Percentiles rank a stretch among this genome's conserved stretches.
Evolutionary conservation across 1,140 invertebrate species (phyloP).

Genomic region (Drosophila arizonae): DNA sequence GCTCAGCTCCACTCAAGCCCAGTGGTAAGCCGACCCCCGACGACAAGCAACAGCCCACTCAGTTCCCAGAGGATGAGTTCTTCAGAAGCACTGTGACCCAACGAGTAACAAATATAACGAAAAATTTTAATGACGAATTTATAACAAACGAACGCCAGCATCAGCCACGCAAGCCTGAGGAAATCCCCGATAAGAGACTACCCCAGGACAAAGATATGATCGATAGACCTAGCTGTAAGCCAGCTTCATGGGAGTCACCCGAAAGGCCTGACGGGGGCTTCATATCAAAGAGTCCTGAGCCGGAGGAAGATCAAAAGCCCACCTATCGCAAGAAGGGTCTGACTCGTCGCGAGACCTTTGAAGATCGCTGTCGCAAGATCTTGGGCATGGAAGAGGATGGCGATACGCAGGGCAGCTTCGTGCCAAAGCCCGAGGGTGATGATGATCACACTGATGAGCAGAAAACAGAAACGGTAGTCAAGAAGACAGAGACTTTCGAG

Average conservation of each 20-base stretch:
- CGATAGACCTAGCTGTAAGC: constrained; percentile 4
- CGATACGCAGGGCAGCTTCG: constrained; percentile 69
- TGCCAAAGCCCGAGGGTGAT: constrained; percentile 21
- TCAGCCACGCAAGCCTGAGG: constrained; percentile 11
- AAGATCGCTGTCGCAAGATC: constrained; percentile 87
- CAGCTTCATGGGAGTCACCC: background rate
- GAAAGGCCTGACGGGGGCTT: constrained; percentile 71
- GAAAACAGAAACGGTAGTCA: constrained; percentile 12
- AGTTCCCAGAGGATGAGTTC: constrained; percentile 40
- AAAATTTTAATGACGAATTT: constrained; percentile 66
- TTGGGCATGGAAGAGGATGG: constrained; percentile 84
- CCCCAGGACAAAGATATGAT: constrained; percentile 6
- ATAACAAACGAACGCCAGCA: constrained; percentile 63
- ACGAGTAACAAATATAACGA: constrained; percentile 51
- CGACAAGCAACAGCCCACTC: constrained; percentile 17
- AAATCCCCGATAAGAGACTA: background rate
- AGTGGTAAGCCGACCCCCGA: background rate
- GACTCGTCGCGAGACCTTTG: constrained; percentile 86
- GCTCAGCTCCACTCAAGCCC: background rate
- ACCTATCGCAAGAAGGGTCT: constrained; percentile 66
- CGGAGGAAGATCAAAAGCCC: constrained; percentile 46
- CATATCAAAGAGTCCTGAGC: constrained; percentile 57
- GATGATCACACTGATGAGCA: constrained; percentile 24
- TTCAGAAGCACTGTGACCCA: constrained; percentile 52
- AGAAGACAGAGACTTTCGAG: constrained; percentile 61